Conservation (phyloP, 2,888 invertebrate species). For the Spilosoma lubricipeda region DNA sequence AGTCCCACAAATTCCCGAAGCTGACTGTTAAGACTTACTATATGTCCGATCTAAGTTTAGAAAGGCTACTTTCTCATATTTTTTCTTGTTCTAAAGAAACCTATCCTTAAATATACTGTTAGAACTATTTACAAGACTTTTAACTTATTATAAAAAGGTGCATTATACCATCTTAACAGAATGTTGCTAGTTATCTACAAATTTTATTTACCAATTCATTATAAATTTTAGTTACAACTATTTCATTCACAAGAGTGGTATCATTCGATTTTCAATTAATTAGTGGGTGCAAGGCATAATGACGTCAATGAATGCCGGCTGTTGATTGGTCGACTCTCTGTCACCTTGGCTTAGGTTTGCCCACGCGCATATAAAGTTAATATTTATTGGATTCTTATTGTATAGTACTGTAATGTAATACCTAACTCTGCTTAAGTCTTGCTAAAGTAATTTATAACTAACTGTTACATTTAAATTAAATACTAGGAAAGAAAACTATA, state of each 20-base stretch:
- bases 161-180: no score
- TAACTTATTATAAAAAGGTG: no score
- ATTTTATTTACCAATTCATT: slow-evolving; percentile 29
- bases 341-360: slow-evolving; percentile 50
- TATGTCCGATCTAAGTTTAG: no score
- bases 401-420: slow-evolving; percentile 16
- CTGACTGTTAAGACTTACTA: no score
- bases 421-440: neutral
- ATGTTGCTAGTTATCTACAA: neutral
- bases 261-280: slow-evolving; percentile 38
- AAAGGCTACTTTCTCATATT: no score
- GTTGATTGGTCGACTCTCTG: slow-evolving; percentile 42
- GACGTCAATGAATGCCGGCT: slow-evolving; percentile 43
- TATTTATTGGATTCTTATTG: slow-evolving; percentile 43
- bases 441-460: neutral
- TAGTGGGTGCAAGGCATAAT: slow-evolving; percentile 48
- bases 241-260: slow-evolving; percentile 47
- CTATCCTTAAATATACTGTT: neutral
- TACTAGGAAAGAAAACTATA: no score
- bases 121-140: no score
- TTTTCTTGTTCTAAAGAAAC: no score
- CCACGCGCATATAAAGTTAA: slow-evolving; percentile 50
- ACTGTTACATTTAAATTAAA: no score
- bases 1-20: no score
- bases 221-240: slow-evolving; percentile 37